Evolutionary conservation across 1,140 invertebrate genomes (phyloP).

Genomic region (Diplogasteroides magnus): DNA sequence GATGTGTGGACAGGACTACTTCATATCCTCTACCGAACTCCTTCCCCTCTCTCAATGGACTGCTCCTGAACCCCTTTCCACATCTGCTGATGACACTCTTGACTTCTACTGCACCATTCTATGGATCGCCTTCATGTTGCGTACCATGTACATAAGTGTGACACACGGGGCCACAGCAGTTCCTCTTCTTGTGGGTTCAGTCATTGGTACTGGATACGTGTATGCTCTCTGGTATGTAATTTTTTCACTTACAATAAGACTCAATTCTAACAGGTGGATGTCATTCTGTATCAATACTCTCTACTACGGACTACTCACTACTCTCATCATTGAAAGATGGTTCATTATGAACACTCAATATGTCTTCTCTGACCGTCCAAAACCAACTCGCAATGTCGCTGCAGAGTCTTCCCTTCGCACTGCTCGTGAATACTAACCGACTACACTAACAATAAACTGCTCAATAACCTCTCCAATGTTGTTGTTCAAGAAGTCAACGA

Average conservation of each 20-base stretch:
- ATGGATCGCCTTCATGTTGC: conserved; percentile 19
- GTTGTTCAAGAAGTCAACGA: conserved; percentile 50
- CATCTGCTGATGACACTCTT: conserved; percentile 16
- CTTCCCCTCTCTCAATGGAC: conserved; percentile 10
- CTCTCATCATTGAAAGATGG: conserved; percentile 15
- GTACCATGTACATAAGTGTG: conserved; percentile 3
- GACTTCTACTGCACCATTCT: conserved; percentile 20
- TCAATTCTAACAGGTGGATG: too few relatives aligned
- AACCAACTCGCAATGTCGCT: too few relatives aligned
- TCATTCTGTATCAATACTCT: conserved; percentile 19
- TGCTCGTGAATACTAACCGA: background rate
- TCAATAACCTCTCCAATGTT: conserved; percentile 46
- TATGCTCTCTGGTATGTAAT: conserved; percentile 13
- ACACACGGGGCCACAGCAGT: background rate
- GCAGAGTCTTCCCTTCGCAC: background rate
- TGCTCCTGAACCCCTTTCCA: conserved; percentile 11
- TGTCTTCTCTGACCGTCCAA: conserved; percentile 3
- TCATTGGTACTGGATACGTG: conserved; percentile 4
- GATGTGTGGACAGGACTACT: conserved; percentile 18
- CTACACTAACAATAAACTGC: conserved; percentile 6
- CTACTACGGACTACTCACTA: conserved; percentile 8
- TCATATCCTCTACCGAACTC: conserved; percentile 8
- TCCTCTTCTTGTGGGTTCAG: background rate
- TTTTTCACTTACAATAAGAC: too few relatives aligned
- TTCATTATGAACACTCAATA: conserved; percentile 11